Evolutionary conservation across 2,888 invertebrate genomes (phyloP), one percentile per base, ranked within the genome.

Genomic region (Megastigmus dorsalis): DNA sequence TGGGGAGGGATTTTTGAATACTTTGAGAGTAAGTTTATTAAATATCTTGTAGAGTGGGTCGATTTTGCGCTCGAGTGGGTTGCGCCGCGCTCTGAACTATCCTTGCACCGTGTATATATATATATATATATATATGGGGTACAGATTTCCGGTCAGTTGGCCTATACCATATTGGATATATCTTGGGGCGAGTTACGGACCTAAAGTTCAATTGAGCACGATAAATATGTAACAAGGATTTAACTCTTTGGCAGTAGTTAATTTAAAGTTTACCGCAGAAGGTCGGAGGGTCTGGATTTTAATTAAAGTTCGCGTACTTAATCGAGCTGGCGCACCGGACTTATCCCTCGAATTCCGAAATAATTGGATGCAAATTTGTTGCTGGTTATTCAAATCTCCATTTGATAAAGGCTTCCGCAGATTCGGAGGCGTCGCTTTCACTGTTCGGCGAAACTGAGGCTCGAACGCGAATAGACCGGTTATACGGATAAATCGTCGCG

Each of bases 171-270:
- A 60, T 60, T 52, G 50, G 38, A 69, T 38, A 6, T 38, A 30
- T 26, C 50, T 26, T 18, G 18, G 7, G 45, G 33, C 23, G 43
- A 30, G 30, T 66, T 68, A 50, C 28, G 65, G 38, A 52, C 65
- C 28, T 26, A 20, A 54, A 38, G 41, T 18, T 54, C 54, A 41
- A n/a, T 43, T 36, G 41, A 69, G 69, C 60, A 41, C 41, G 52
- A 69, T 50, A 52, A 69, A 69, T 50, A 41, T 52, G 38, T 41
- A 59, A 41, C 20, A 18, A 43, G 55, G 38, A 71, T 62, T n/a
- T 45, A 36, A 43, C 33, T 55, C 54, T 62, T 62, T 63, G 54
- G 45, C n/a, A n/a, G n/a, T 55, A 30, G 43, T 62, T 52, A 28
- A 60, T 60, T 69, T 41, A 33, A 52, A 52, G 30, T 69, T 62